Evolutionary conservation across 1,140 invertebrate species (phyloP).

Genomic region (Lasioglossum albipes): DNA sequence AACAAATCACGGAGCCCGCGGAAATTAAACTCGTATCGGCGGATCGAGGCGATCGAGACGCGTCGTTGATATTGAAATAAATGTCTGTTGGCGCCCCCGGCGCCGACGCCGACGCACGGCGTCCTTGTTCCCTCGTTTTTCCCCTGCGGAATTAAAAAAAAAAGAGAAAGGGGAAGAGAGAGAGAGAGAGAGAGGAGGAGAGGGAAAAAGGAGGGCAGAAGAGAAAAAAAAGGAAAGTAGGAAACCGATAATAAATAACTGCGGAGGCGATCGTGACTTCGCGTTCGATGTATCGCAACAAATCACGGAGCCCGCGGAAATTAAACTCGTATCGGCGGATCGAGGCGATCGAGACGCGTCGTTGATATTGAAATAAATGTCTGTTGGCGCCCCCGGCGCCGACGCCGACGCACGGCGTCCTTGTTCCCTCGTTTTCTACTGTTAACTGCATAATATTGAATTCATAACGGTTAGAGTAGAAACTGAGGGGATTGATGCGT

Average conservation of each 20-base stretch:
- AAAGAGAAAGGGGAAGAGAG: neutral
- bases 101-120: neutral
- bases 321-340: constrained; percentile 1
- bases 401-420: neutral
- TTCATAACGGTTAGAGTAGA: too few species aligned
- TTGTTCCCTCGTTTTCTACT: neutral
- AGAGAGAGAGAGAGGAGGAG: neutral
- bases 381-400: neutral
- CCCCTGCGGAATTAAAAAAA: too few species aligned
- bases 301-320: constrained; percentile 23
- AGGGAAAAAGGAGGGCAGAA: neutral
- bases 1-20: constrained; percentile 14
- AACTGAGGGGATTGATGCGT: too few species aligned
- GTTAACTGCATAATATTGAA: neutral
- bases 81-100: neutral
- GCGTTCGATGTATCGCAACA: constrained; percentile 17
- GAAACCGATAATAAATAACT: constrained; percentile 33
- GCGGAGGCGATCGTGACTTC: constrained; percentile 2
- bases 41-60: constrained; percentile 5
- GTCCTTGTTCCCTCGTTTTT: neutral
- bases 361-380: constrained; percentile 24
- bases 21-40: constrained; percentile 20
- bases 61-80: constrained; percentile 25
- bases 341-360: constrained; percentile 12
- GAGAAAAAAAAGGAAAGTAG: neutral